A percentile compares a stretch with the other conserved stretches of the same genome.
Evolutionary conservation across 2,113 vertebrate species (phyloP).

Genomic region (Halcyon senegalensis): DNA sequence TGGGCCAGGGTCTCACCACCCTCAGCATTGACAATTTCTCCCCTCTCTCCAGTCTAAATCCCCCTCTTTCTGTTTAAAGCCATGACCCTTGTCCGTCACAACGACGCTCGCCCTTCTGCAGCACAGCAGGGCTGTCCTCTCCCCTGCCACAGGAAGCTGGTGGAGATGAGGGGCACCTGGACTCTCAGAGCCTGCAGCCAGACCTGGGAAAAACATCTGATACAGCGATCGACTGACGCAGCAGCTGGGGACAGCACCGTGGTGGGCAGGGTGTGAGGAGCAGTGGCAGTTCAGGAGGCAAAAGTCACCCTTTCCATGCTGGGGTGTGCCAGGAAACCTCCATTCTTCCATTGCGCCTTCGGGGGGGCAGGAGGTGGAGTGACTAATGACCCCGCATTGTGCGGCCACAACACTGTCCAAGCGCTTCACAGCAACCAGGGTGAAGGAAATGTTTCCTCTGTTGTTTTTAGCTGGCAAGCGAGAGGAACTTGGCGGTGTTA

Average conservation of each 20-base stretch:
- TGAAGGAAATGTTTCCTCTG: not conserved
- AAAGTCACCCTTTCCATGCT: not conserved
- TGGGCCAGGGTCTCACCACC: not conserved
- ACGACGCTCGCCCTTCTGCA: no score
- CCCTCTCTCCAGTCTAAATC: not conserved
- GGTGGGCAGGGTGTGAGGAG: not conserved
- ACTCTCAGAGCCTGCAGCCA: fast-evolving
- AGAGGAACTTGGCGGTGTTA: not conserved
- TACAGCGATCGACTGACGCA: not conserved
- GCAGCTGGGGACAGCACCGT: fast-evolving
- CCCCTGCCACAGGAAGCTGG: fast-evolving
- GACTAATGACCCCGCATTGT: fast-evolving
- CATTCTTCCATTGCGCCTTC: fast-evolving
- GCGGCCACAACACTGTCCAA: fast-evolving
- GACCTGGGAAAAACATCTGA: not conserved
- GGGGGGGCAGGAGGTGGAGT: no score
- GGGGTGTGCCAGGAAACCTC: not conserved
- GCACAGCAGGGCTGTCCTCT: not conserved
- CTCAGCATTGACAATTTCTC: not conserved
- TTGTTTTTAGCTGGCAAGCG: not conserved
- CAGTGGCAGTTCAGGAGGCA: not conserved
- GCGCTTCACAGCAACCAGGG: not conserved
- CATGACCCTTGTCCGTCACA: not conserved
- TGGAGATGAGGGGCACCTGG: fast-evolving
- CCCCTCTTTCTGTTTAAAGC: not conserved